Conservation (phyloP, 2,888 invertebrate species). For the Lasiommata megera region DNA sequence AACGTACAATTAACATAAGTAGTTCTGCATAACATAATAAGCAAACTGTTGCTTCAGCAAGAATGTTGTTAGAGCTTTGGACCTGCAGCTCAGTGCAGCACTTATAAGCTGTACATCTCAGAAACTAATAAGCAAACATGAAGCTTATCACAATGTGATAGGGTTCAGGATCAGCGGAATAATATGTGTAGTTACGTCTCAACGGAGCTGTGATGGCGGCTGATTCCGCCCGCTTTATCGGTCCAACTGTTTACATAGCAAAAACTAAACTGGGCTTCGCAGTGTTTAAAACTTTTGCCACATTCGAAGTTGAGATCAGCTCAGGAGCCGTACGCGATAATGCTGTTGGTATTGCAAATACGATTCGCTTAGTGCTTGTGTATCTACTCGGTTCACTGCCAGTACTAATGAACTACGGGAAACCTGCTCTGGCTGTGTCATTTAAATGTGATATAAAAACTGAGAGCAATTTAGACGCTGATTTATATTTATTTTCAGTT, state of each 20-base stretch:
- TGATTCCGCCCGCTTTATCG: constrained; percentile 27
- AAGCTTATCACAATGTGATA: neutral
- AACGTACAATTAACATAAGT: constrained; percentile 7
- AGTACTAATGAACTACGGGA: constrained; percentile 18
- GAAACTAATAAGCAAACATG: neutral
- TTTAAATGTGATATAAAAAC: neutral
- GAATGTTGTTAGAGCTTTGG: constrained; percentile 19
- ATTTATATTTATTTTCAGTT: too few species aligned
- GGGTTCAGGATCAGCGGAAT: neutral
- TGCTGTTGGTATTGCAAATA: constrained; percentile 21
- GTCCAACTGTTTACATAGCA: constrained; percentile 32
- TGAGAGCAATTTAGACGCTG: neutral
- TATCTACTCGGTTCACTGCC: constrained; percentile 7
- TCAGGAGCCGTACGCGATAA: constrained; percentile 18
- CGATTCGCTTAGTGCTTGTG: constrained; percentile 22
- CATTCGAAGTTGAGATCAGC: constrained; percentile 23
- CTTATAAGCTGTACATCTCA: neutral
- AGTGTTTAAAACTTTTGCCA: constrained; percentile 31
- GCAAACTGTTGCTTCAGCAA: constrained; percentile 32
- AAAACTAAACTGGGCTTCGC: constrained; percentile 33
- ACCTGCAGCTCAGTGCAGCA: neutral
- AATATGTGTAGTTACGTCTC: neutral
- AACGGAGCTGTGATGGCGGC: neutral
- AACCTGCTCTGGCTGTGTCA: constrained; percentile 7
- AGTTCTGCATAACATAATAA: constrained; percentile 21